Base-by-base conservation (phyloP, 30 jellyfish, hydroid and myxozoan genomes). In the Aurelia sp. region DNA sequence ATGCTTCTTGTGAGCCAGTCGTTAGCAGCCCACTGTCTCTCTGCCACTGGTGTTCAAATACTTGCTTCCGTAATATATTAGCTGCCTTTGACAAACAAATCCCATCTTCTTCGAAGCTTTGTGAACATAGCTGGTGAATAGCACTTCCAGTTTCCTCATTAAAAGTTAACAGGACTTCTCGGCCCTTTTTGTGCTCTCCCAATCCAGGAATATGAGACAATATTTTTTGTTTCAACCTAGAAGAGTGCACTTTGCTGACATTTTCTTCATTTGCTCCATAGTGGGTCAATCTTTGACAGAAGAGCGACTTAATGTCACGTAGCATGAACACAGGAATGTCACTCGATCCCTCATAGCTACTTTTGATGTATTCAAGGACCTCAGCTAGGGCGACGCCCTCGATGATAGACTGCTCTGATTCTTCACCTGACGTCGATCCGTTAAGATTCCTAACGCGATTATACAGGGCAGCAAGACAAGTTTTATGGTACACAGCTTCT, bases 21-120 rank as follows among this genome's bases (percentile, higher is more conserved):
- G 35, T 1, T 0, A 59, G 27, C 1, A 59, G 10, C 0, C 33
- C 5, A 0, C 0, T 59, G 31, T 59, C 1, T 27, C 15, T 22
- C n/a, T n/a, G n/a, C 27, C 27, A 2, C 13, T 59, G 13, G 13
- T 59, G 69, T 33, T 22, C 24, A 50, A 58, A 0, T 18, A 59
- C 3, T 44, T 53, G 78, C 21, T 77, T 60, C 35, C 90, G 2
- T 1, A 80, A 55, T 4, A 80, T 80, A 0, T 63, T 80, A 35
- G 55, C 90, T 18, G 84, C 71, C 21, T 12, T 38, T 2, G 90
- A 20, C 0, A 63, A 61, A 31, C 72, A 24, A 3, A 64, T 66
- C 40, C 90, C 90, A 27, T 80, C 90, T 5, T 64, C 90, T 35
- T 63, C 55, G 40, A 44, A 57, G 55, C 24, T 66, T 47, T 50